Evolutionary conservation across 1,140 invertebrate genomes (phyloP).

Genomic region (Manduca sexta): DNA sequence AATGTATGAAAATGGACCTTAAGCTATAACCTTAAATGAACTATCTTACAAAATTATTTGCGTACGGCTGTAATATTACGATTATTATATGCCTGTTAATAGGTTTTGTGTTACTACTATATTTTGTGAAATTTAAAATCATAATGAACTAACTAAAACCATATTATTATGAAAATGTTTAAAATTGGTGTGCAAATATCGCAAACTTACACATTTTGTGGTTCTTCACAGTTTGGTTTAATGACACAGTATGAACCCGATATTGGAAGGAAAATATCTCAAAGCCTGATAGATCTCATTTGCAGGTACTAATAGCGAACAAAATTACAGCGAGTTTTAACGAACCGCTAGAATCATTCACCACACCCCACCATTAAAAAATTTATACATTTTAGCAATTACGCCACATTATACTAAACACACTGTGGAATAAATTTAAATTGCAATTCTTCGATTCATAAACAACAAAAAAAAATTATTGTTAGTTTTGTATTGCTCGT

Average conservation of each 20-base stretch:
- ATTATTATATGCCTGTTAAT: too few relatives aligned
- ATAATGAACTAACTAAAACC: too few relatives aligned
- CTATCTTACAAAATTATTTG: too few relatives aligned
- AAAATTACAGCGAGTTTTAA: constrained; percentile 35
- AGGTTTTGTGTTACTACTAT: too few relatives aligned
- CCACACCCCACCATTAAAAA: constrained; percentile 45
- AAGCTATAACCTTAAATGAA: too few relatives aligned
- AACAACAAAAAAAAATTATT: not conserved
- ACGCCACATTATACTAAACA: constrained; percentile 7
- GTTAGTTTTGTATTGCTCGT: too few relatives aligned
- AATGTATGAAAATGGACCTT: too few relatives aligned
- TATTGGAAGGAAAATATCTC: constrained; percentile 88
- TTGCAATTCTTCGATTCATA: constrained; percentile 7
- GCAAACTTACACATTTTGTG: constrained; percentile 8
- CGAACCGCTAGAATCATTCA: constrained; percentile 57
- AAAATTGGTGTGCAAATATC: not conserved
- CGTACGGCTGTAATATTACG: too few relatives aligned
- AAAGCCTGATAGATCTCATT: constrained; percentile 91
- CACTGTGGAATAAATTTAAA: not conserved
- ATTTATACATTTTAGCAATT: constrained; percentile 23
- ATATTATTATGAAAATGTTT: too few relatives aligned
- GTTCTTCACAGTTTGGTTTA: constrained; percentile 85
- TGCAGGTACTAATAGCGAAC: constrained; percentile 81
- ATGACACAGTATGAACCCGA: constrained; percentile 89
- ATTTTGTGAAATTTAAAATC: too few relatives aligned